Percentiles rank a stretch among this genome's conserved stretches.
Conservation (phyloP, 2,888 invertebrate species). For the Deilephila porcellus region DNA sequence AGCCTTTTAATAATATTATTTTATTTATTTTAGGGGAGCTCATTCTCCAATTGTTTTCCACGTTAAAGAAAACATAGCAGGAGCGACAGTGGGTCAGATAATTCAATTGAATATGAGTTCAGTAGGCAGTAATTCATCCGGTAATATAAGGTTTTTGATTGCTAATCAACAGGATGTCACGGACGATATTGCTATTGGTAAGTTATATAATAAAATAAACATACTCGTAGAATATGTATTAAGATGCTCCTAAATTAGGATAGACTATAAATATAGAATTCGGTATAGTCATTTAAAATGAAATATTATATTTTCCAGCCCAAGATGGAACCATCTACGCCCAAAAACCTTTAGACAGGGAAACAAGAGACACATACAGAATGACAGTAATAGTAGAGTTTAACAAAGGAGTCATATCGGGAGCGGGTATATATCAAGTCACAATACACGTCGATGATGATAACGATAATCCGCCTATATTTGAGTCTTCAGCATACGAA, state of each 20-base stretch:
- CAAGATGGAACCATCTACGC: conserved; percentile 92
- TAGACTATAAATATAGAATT: too few species aligned
- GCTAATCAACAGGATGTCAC: conserved; percentile 93
- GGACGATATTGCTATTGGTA: conserved; percentile 91
- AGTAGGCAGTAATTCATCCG: conserved; percentile 60
- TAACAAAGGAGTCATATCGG: conserved; percentile 87
- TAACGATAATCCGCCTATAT: conserved; percentile 94
- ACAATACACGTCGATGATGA: conserved; percentile 92
- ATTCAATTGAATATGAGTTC: conserved; percentile 83
- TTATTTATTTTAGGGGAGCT: conserved; percentile 83
- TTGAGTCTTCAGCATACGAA: conserved; percentile 89
- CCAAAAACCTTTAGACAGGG: conserved; percentile 90
- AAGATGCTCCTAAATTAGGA: too few species aligned
- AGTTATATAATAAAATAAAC: conserved; percentile 33
- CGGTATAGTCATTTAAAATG: background rate
- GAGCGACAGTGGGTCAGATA: conserved; percentile 89
- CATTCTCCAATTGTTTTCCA: conserved; percentile 90
- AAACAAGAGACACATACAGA: conserved; percentile 88
- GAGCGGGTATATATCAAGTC: conserved; percentile 91
- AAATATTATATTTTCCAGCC: conserved; percentile 54
- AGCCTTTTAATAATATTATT: conserved; percentile 40
- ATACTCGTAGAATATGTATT: too few species aligned
- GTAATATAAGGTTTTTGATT: conserved; percentile 88
- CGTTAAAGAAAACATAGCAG: conserved; percentile 90
- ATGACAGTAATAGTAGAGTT: conserved; percentile 93